Evolutionary conservation across 2,797 vertebrate species (phyloP).

Genomic region (Sandelia bainsii): DNA sequence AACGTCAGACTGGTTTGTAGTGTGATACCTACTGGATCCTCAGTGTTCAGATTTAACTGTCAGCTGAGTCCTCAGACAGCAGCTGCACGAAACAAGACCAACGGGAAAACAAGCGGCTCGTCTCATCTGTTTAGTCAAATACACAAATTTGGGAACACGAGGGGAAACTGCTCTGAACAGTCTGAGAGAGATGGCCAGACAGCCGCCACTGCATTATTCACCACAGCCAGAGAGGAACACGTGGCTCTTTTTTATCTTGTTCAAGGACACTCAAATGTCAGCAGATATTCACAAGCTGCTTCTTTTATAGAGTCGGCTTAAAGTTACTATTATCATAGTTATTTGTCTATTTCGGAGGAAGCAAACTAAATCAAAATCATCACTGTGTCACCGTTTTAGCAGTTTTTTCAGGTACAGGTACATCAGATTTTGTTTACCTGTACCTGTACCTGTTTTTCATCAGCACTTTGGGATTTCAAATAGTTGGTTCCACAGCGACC

Average conservation of each 20-base stretch:
- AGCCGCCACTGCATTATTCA: constrained; percentile 50
- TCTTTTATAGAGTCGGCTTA: constrained; percentile 14
- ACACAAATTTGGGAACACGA: constrained; percentile 17
- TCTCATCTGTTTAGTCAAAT: constrained; percentile 51
- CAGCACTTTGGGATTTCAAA: not conserved
- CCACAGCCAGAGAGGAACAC: constrained; percentile 25
- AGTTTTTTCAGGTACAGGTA: not conserved
- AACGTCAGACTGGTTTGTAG: too few relatives aligned
- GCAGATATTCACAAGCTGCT: constrained; percentile 17
- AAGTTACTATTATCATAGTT: not conserved
- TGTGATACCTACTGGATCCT: not conserved
- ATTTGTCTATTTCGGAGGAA: not conserved
- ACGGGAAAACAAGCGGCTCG: constrained; percentile 20
- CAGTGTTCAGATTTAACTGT: constrained; percentile 12
- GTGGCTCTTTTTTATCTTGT: constrained; percentile 29
- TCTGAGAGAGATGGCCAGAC: constrained; percentile 33
- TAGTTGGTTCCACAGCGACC: not conserved
- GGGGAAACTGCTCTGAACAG: constrained; percentile 27
- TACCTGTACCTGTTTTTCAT: too few relatives aligned
- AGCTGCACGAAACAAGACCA: constrained; percentile 30
- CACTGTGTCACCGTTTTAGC: not conserved
- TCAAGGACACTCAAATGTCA: constrained; percentile 46
- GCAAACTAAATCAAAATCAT: not conserved
- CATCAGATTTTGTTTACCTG: not conserved
- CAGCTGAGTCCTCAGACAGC: constrained; percentile 42